phyloP scores from a whole-genome alignment of 2,888 invertebrate species.

The Allacma fusca region DNA sequence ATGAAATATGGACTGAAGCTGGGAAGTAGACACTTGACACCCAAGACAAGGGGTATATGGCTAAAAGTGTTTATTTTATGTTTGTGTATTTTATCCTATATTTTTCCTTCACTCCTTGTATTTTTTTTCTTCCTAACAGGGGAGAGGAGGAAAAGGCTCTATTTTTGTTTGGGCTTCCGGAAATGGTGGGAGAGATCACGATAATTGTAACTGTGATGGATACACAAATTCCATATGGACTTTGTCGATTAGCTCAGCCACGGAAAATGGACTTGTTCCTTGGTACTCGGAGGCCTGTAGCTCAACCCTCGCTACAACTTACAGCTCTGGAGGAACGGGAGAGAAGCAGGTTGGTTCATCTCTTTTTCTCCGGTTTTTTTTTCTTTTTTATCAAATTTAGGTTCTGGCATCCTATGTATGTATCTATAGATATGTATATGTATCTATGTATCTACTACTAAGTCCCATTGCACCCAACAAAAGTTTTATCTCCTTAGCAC shows the following conservation, averaged over 20 bases:
- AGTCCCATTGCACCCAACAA: too few species aligned
- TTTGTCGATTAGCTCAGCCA: slow-evolving; percentile 87
- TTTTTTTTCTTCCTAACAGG: slow-evolving; percentile 68
- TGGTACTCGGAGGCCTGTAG: slow-evolving; percentile 99
- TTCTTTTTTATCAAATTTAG: background rate
- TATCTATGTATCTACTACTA: too few species aligned
- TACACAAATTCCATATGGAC: slow-evolving; percentile 99
- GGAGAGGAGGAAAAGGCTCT: slow-evolving; percentile 91
- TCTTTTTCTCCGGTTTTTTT: slow-evolving; percentile 9
- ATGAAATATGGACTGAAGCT: background rate
- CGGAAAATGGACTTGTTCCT: slow-evolving; percentile 86
- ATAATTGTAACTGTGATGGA: slow-evolving; percentile 99
- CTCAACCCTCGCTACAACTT: slow-evolving; percentile 96
- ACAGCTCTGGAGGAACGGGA: slow-evolving; percentile 92
- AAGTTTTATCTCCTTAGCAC: too few species aligned
- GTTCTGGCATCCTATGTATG: background rate
- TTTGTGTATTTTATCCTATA: too few species aligned
- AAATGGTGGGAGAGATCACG: slow-evolving; percentile 94
- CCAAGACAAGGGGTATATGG: background rate
- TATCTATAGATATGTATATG: background rate
- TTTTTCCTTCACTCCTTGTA: background rate
- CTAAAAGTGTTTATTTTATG: slow-evolving; percentile 16
- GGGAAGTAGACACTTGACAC: slow-evolving; percentile 11
- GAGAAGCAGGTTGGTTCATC: slow-evolving; percentile 80
- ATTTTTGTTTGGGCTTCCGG: slow-evolving; percentile 99